Conservation (phyloP, 37 sponge, comb jelly and placozoan species). For the Bolinopsis microptera region DNA sequence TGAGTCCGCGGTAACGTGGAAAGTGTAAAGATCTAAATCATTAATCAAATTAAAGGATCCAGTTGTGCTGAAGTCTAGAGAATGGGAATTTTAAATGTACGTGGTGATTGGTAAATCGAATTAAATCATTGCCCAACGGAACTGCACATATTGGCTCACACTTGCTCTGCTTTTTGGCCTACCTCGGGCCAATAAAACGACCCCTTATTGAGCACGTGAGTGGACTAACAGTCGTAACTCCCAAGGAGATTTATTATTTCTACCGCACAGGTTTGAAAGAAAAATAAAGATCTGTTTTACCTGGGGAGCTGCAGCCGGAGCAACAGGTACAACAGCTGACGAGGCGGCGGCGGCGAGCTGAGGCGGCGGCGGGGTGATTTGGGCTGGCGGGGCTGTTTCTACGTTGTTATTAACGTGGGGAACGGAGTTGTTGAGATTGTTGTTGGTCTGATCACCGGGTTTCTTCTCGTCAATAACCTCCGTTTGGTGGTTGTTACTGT, state of each 20-base stretch:
- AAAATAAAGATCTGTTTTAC: too few relatives aligned
- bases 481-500: constrained; percentile 49
- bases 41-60: neutral
- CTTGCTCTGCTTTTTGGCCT: neutral
- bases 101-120: neutral
- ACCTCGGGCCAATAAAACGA: neutral
- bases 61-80: neutral
- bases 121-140: neutral
- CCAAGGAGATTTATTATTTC: neutral
- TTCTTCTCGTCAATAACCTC: neutral
- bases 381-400: neutral
- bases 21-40: neutral
- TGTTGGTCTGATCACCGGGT: neutral
- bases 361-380: neutral
- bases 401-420: neutral
- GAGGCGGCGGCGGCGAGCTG: neutral
- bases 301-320: constrained; percentile 24
- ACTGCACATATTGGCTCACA: neutral
- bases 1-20: neutral
- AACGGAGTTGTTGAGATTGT: neutral
- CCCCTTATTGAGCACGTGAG: neutral
- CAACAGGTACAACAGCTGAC: neutral
- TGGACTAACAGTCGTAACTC: neutral
- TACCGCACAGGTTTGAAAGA: too few relatives aligned
- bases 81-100: neutral